Base-by-base conservation (phyloP, 2,888 invertebrate species). In the Theodoxus fluviatilis region DNA sequence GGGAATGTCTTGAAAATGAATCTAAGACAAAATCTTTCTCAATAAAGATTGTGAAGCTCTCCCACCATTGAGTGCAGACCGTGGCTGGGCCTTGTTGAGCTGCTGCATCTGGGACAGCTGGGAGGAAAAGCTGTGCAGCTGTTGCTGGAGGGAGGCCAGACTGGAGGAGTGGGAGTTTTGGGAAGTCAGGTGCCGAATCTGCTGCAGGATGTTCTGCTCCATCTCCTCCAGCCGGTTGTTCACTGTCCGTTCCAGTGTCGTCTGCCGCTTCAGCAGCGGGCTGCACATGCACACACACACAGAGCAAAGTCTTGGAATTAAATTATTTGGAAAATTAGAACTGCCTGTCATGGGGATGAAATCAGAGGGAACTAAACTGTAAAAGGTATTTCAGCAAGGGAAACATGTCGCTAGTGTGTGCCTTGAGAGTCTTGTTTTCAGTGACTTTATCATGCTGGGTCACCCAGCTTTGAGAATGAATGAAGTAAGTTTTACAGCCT, bases 191-290 rank as follows among this genome's bases (percentile, higher is more conserved):
- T 72, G 68, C 40, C 63, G 43, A 67, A 78, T 78, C 70, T 77
- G 78, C 25, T 72, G 40, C 9, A 81, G 63, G 0, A 82, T 69
- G 52, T 79, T 78, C 43, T 72, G 69, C 67, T 81, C 82, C 49
- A 83, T 66, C 43, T 76, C 72, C 63, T 80, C 73, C 38, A 83
- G 69, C 18, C 80, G 72, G 40, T 72, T 71, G 57, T 79, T 79
- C 12, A 81, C 78, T 4, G 74, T 75, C 49, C 77, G 77, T 65
- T 80, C 80, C 70, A 81, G 72, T 55, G 76, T 70, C 28, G 71
- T 75, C 69, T 83, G 83, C 31, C 81, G 69, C 33, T 77, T 68
- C 63, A 82, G 69, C 33, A 81, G 52, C 1, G 83, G 83, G 71
- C 81, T 83, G 74, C 35, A 74, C 71, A 18, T 35, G 22, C 9